Base-by-base conservation (phyloP, 2,113 vertebrate genomes). In the Mionectes macconnelli region DNA sequence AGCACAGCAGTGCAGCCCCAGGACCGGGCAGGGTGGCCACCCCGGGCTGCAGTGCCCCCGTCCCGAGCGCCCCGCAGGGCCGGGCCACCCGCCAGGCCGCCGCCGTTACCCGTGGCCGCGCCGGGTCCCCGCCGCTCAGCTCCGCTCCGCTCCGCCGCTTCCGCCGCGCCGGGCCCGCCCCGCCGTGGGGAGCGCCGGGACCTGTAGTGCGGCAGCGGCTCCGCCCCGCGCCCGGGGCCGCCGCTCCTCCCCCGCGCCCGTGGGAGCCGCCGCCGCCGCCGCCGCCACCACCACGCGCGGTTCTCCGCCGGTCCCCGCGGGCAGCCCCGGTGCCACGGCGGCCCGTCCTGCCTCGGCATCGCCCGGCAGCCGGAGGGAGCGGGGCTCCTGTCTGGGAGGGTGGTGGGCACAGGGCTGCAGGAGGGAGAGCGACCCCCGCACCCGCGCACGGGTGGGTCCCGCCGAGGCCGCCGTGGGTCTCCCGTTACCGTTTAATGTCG, bases 121-220 rank as follows among this genome's bases (percentile, higher is more conserved):
- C 35, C 72, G 30, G 31, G 40, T 75, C 67, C 81, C 62, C 85
- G 77, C 77, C 55, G 57, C 37, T 60, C 73, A 70, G 66, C 39
- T 23, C 75, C 47, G 55, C 74, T 55, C 53, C 53, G 50, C n/a
- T 11, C 90, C 80, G 64, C 89, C 89, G 77, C 75, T 87, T 91
- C 90, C 70, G 62, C 55, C 64, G 40, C 70, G 62, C 55, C 64
- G 35, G 9, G 33, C 64, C 87, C 63, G 37, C 53, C 82, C 52
- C 45, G 45, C 73, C 63, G 90, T 64, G 62, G 66, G 83, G 83
- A 85, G 49, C 49, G 74, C 79, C 84, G 94, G 94, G 90, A 90
- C 39, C 45, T 73, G 94, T 96, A 94, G 94, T 94, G 35, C 47
- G 25, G 50, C 70, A 31, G 37, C 79, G 35, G 45, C 44, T 24